A percentile compares a stretch with the other conserved stretches of the same genome.
Conservation (phyloP, 2,113 vertebrate genomes). For the Pan troglodytes region NHGRI_mPanTro3-v2.1_pri NC_072403.2:81045501-81046000, state of each 20-base stretch:
- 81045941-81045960: too few relatives aligned
- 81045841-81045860: not conserved
- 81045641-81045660: not conserved
- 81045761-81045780: not conserved
- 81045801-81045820: too few relatives aligned
- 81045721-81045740: not conserved
- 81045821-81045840: not conserved
- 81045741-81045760: not conserved
- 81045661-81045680: not conserved
- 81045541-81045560: not conserved
- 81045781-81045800: not conserved
- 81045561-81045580: not conserved
- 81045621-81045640: not conserved
- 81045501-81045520: rapidly evolving
- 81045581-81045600: not conserved
- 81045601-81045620: not conserved
- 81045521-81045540: not conserved
- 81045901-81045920: too few relatives aligned
- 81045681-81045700: not conserved
- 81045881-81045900: not conserved
- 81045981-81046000: too few relatives aligned
- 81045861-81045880: not conserved
- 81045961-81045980: too few relatives aligned
- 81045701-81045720: not conserved
- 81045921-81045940: too few relatives aligned